Evolutionary conservation across 2,113 vertebrate species (phyloP), one percentile per base, ranked within the genome.

Genomic region (Bubalus kerabau): DNA sequence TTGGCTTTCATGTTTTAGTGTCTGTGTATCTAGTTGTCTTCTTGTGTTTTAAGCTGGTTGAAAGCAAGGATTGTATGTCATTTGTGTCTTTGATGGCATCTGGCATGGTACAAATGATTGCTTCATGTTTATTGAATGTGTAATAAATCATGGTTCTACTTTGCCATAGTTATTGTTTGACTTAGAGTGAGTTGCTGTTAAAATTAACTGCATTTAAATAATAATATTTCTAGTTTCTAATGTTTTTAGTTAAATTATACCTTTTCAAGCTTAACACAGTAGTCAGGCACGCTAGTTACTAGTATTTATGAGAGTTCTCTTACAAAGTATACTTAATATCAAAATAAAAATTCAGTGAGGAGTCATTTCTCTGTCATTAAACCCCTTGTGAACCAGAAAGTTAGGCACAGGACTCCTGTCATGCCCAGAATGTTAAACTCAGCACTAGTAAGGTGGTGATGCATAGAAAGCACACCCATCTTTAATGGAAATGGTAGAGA

Each of bases 301-400:
- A 59, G 28, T 54, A 6, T 40, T 74, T 74, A 30, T 50, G 83
- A 96, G 78, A 57, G 9, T 93, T 96, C 78, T 86, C 6, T 59
- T 46, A 86, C 52, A 82, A 87, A 89, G 9, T 76, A 7, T 64
- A 81, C 67, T 96, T 78, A 32, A 89, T 97, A 89, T 60, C 30
- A 95, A 83, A 92, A 40, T 98, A 67, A 78, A 78, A 92, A 71
- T 95, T 91, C 43, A 92, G 5, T 91, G 67, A 95, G 32, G 24
- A 94, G 24, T 91, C 43, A 76, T 90, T 93, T 83, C 59, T 95
- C 78, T 92, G 40, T 59, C 28, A 50, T 21, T 32, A 32, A 91
- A 81, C 24, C 14, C 78, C 12, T 43, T 26, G 13, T 90, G 88
- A 43, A 19, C 67, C 46, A 80, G 92, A 93, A 96, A 78, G 16